Percentiles rank a stretch among this genome's conserved stretches.
Conservation (phyloP, 2,888 invertebrate species). For the Nomada lathburiana region DNA sequence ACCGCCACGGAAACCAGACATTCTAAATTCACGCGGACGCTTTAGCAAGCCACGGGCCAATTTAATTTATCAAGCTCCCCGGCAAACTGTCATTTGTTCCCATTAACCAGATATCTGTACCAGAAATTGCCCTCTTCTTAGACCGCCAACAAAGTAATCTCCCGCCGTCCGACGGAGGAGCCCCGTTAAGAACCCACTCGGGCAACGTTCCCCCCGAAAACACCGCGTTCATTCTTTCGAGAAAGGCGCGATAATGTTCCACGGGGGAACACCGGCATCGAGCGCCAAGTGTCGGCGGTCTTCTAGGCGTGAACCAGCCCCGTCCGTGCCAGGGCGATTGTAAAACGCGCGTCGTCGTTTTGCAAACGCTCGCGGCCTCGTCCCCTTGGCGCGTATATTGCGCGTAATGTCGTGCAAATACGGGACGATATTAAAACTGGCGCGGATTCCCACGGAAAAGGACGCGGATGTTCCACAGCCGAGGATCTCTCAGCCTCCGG, state of each 20-base stretch:
- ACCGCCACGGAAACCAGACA: too few relatives aligned
- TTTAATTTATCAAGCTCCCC: neutral
- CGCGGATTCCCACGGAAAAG: conserved; percentile 48
- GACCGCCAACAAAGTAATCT: conserved; percentile 26
- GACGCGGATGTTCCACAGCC: conserved; percentile 22
- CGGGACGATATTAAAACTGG: conserved; percentile 66
- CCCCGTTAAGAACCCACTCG: conserved; percentile 13
- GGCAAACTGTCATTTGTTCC: neutral
- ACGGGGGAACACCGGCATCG: conserved; percentile 26
- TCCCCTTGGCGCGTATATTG: conserved; percentile 38
- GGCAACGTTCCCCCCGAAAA: conserved; percentile 1
- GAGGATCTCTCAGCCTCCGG: conserved; percentile 33
- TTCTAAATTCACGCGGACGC: neutral
- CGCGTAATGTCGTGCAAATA: conserved; percentile 64
- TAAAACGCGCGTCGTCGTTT: conserved; percentile 39
- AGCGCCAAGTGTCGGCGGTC: neutral
- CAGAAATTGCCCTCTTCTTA: conserved; percentile 8
- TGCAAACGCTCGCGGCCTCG: conserved; percentile 35
- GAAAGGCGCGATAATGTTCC: conserved; percentile 37
- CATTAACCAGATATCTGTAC: conserved; percentile 6
- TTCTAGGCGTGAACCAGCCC: conserved; percentile 2
- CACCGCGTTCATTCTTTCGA: conserved; percentile 44
- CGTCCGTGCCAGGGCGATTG: conserved; percentile 13
- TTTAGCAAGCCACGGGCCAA: neutral
- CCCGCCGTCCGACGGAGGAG: neutral